Evolutionary conservation across 2,888 invertebrate species (phyloP), one percentile per base, ranked within the genome.

Genomic region (Embidobia sp.): DNA sequence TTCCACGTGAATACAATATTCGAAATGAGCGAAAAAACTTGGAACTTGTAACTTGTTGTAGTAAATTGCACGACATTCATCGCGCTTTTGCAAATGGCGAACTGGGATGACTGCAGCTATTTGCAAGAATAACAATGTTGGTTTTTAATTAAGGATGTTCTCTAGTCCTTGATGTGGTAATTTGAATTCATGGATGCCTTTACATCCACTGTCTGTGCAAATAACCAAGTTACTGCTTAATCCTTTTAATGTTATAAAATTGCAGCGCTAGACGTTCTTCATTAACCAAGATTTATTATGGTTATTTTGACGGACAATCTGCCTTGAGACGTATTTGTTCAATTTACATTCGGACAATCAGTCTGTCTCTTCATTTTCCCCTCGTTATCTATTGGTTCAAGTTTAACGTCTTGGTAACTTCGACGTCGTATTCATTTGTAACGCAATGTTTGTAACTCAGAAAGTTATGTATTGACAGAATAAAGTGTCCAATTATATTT

Each of bases 61-160:
- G 48, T 69, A 69, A 59, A 69, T 69, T 59, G 49, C 40, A n/a
- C 31, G 69, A 57, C 26, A 59, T 57, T 49, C 44, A 42, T 59
- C 57, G 48, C 15, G 42, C 49, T 42, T 13, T 42, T 10, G 42
- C 16, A 35, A 40, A 69, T 49, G 37, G 19, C 7, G 15, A 46
- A 33, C 13, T 18, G 37, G 16, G 42, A 64, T 51, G 42, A 55
- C 46, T 33, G 35, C 66, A 55, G 46, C 18, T 48, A 48, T 57
- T 69, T 27, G 31, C 42, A 44, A 70, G 44, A 61, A 59, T 70
- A 70, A 61, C 61, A 61, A 35, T 61, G 72, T 72, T 46, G 44
- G 63, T 63, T 72, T 72, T 72, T 72, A 72, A 72, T 72, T 72
- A 72, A 63, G 48, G 10, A 53, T 55, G 63, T 46, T 46, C 18